These are phyloP conservation scores for Prietella phreatophila DNA, from an alignment of 2,113 vertebrate genomes.

Conservation along the genomic window DNA sequence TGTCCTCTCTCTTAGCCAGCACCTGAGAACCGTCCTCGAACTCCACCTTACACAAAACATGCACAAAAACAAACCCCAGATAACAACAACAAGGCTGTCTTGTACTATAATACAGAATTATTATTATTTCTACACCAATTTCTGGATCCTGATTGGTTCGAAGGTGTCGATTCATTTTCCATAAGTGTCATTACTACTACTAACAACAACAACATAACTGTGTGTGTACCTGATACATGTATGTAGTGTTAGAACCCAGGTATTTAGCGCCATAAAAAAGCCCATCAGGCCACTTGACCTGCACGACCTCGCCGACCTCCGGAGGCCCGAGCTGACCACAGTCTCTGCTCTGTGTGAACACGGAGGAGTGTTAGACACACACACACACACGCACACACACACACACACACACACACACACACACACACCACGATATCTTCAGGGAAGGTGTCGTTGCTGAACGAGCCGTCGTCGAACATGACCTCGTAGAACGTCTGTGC, in stretches of 20 bases:
- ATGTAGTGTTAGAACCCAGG: constrained; percentile 82
- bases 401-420: background rate
- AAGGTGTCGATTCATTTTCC: background rate
- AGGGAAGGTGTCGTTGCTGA: constrained; percentile 92
- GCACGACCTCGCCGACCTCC: constrained; percentile 86
- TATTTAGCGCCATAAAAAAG: constrained; percentile 94
- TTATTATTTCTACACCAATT: background rate
- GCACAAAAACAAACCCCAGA: background rate
- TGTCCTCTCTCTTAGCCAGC: constrained; percentile 89
- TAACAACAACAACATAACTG: too few relatives aligned
- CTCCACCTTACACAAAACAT: constrained; percentile 78
- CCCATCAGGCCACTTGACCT: constrained; percentile 97
- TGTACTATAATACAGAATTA: background rate
- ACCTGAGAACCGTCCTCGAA: constrained; percentile 97
- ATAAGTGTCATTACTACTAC: background rate
- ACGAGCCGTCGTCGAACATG: constrained; percentile 94
- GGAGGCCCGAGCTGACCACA: constrained; percentile 88
- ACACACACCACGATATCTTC: constrained; percentile 93
- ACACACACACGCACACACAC: too few relatives aligned
- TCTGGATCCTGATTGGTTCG: background rate
- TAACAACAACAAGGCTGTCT: background rate
- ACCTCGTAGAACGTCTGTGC: constrained; percentile 95
- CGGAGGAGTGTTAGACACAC: background rate
- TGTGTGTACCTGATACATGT: constrained; percentile 88
- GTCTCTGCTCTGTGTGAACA: constrained; percentile 82